Evolutionary conservation across 1,140 invertebrate genomes (phyloP).

Genomic region (Chrysopa pallens): DNA sequence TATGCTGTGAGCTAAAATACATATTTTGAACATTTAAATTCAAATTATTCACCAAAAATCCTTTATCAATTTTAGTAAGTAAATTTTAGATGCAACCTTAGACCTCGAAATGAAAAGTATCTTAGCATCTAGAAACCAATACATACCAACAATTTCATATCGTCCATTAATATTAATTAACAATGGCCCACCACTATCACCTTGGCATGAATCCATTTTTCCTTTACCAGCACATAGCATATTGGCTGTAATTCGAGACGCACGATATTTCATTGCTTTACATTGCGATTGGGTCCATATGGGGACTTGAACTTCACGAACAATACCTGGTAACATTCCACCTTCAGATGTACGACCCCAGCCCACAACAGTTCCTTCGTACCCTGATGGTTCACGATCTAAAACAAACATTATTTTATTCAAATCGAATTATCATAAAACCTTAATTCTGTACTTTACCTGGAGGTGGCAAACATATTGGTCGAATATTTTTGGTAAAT

Average conservation of each 20-base stretch:
- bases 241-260: constrained; percentile 57
- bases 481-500: constrained; percentile 60
- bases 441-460: constrained; percentile 23
- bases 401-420: constrained; percentile 9
- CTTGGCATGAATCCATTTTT: constrained; percentile 67
- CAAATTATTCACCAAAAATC: too few relatives aligned
- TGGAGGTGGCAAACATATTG: constrained; percentile 53
- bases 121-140: too few relatives aligned
- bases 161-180: constrained; percentile 49
- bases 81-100: too few relatives aligned
- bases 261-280: constrained; percentile 60
- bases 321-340: constrained; percentile 54
- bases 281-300: constrained; percentile 62
- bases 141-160: constrained; percentile 54
- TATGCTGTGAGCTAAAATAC: too few relatives aligned
- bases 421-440: constrained; percentile 8
- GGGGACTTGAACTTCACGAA: constrained; percentile 70
- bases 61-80: too few relatives aligned
- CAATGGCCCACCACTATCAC: constrained; percentile 67
- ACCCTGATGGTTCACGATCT: constrained; percentile 44
- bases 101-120: too few relatives aligned
- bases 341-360: constrained; percentile 70
- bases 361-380: constrained; percentile 54
- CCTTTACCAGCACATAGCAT: constrained; percentile 66
- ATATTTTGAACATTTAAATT: too few relatives aligned